Evolutionary conservation across 2,888 invertebrate species (phyloP), one percentile per base, ranked within the genome.

Genomic region (Herminia tarsipennalis): DNA sequence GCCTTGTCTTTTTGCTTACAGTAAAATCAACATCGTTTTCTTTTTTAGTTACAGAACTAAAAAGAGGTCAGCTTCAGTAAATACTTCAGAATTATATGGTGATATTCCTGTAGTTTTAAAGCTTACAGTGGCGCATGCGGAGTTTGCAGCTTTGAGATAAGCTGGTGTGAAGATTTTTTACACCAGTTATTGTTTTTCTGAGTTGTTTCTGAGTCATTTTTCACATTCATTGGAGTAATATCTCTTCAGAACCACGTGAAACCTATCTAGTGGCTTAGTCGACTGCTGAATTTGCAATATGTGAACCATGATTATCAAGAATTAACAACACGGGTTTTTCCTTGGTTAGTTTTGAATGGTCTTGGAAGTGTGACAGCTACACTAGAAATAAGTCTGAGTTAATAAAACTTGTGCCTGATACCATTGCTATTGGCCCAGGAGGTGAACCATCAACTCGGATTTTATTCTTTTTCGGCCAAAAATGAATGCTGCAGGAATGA

Each of bases 401-500:
- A 0, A 65, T 60, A 8, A 46, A 63, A 12, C 60, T 41, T 0
- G 44, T 41, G 17, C 59, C 56, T 3, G 57, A 54, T 2, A 50
- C 49, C 51, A 57, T 47, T 9, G 49, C 57, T 8, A 73, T 58
- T 12, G 69, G 39, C 27, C 67, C 70, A 17, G 66, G 56, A 30
- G 73, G 78, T 10, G 71, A 72, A 14, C 64, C 70, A 39, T 73
- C n/a, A 78, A 40, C 14, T 70, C 57, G 0, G 48, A 46, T 21
- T 73, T 74, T 59, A 70, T 66, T 24, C 73, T 67, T 44, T 75
- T 70, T 3, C 76, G 36, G 0, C 64, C 62, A 54, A 76, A 81
- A 38, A 81, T 71, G 9, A 80, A 50, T 6, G 70, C 40, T 6
- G 78, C 78, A 3, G 78, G 76, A 5, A 81, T 22, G 33, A 36